Percentiles rank a stretch among this genome's conserved stretches.
phyloP scores from a whole-genome alignment of 2,888 invertebrate genomes.

The Tineola bisselliella region DNA sequence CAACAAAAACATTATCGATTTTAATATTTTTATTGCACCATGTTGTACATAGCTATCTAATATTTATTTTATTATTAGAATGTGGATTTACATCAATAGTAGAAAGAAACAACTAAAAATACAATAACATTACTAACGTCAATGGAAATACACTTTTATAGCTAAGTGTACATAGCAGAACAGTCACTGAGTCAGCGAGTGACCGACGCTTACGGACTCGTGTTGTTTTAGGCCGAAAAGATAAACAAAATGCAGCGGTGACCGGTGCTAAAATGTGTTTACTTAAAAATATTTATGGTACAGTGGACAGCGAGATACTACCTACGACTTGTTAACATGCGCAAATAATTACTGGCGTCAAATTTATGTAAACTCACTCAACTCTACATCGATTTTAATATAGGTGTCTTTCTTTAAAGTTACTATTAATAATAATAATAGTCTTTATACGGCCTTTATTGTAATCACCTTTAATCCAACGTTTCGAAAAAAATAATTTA shows the following conservation, averaged over 20 bases:
- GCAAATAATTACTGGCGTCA: slow-evolving; percentile 62
- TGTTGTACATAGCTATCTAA: too few relatives aligned
- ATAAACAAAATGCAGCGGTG: slow-evolving; percentile 58
- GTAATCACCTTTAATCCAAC: too few relatives aligned
- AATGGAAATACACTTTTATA: not conserved
- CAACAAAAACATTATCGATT: slow-evolving; percentile 24
- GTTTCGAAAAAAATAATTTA: too few relatives aligned
- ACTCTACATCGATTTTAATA: too few relatives aligned
- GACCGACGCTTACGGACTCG: slow-evolving; percentile 56
- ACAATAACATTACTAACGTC: too few relatives aligned
- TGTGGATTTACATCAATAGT: too few relatives aligned
- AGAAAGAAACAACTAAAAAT: not conserved
- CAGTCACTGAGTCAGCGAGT: slow-evolving; percentile 55
- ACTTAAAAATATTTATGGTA: slow-evolving; percentile 60
- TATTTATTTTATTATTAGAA: too few relatives aligned
- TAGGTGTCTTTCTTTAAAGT: too few relatives aligned
- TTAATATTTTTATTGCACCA: not conserved
- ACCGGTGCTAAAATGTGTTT: slow-evolving; percentile 64
- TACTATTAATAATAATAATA: too few relatives aligned
- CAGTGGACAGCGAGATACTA: slow-evolving; percentile 18
- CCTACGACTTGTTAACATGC: slow-evolving; percentile 30
- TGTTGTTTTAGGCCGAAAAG: slow-evolving; percentile 62
- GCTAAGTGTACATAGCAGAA: not conserved
- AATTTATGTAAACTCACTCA: not conserved
- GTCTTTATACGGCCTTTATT: too few relatives aligned